Base-by-base conservation (phyloP, 1,140 invertebrate species). In the Drosophila sulfurigaster region DNA sequence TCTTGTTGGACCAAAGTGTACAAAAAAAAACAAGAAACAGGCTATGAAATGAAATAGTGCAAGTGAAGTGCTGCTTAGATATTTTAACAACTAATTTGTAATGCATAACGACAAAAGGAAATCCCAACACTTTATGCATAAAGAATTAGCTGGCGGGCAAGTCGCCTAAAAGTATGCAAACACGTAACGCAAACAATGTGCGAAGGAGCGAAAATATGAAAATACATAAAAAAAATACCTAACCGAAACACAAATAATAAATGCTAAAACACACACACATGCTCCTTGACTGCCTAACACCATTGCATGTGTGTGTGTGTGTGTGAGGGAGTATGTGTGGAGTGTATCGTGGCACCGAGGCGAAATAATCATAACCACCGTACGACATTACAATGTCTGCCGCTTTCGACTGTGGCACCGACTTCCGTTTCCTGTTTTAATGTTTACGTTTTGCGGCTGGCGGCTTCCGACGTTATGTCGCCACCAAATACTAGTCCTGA, bases 351-450 rank as follows among this genome's bases (percentile, higher is more conserved):
- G 48, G 32, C 35, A 75, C 43, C 78, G 58, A 85, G 41, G 49
- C 52, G 49, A 76, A 89, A 89, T 89, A 88, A 89, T 88, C 85
- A 89, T 89, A 89, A 81, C 80, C 78, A 43, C 41, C 75, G 54
- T 67, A 49, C 62, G 54, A 80, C 75, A 78, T 76, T 72, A 67
- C 67, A 75, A 78, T 80, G 77, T 82, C 77, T 79, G 76, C 58
- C 38, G 30, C 65, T 38, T 73, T 56, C 51, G 35, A 48, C 51
- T 65, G 59, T 74, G 74, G 73, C 77, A 82, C 73, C 67, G 60
- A 72, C 75, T 79, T 89, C 85, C 81, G 81, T 82, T 90, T 89
- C 86, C 85, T 76, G 75, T 85, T 90, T 86, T 90, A 90, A 90
- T 89, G 86, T 89, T 89, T 89, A 89, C 85, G 75, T 78, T 85